Base-by-base conservation (phyloP, 2,113 vertebrate genomes). In the Leptosomus discolor region DNA sequence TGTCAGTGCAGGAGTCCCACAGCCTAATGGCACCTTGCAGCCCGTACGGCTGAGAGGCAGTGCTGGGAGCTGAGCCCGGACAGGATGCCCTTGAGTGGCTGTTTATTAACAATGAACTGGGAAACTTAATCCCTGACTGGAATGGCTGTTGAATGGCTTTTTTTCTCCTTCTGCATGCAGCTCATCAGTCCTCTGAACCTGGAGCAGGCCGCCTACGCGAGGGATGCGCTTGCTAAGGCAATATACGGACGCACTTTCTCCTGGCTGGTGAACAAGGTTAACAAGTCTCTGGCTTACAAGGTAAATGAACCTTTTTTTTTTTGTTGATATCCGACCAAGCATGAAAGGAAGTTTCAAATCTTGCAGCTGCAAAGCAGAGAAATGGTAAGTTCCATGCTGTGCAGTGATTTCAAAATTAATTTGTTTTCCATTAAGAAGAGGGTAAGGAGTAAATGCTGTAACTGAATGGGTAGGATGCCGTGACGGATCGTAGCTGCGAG, bases 201-300 rank as follows among this genome's bases (percentile, higher is more conserved):
- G 64, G 99, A 99, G 95, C 99, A 99, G 97, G 99, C 99, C 0
- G 99, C 99, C 1, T 99, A 99, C 0, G 99, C 99, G 0, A 97
- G 99, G 21, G 99, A 99, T 0, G 99, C 99, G 5, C 97, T 99
- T 2, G 99, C 99, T 23, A 99, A 99, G 92, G 99, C 99, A 0
- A 96, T 99, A 21, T 99, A 99, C 2, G 99, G 99, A 43, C 99
- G 99, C 71, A 99, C 99, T 32, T 99, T 99, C 96, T 99, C 99
- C 91, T 99, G 99, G 99, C 98, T 99, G 70, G 99, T 99, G 27
- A 99, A 97, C 95, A 99, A 99, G 97, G 99, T 99, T 97, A 99
- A 99, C 87, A 95, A 97, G 56, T 99, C 99, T 2, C 98, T 99
- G 94, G 97, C 98, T 24, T 99, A 99, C 97, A 98, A 97, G 99